Evolutionary conservation across 2,888 invertebrate genomes (phyloP), one percentile per base, ranked within the genome.

Genomic region (Conus canariensis): DNA sequence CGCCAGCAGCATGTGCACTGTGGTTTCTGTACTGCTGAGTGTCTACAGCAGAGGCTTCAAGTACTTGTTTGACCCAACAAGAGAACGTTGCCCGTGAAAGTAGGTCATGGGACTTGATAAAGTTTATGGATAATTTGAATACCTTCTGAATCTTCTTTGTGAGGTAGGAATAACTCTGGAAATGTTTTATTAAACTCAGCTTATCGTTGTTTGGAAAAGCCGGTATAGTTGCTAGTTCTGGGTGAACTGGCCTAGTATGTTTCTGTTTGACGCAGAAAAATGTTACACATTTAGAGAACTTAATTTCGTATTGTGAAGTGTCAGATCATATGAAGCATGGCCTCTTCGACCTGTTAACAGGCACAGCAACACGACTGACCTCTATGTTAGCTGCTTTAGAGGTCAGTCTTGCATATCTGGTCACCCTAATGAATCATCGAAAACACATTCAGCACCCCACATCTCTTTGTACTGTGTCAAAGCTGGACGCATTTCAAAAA

Each of bases 41-140:
- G 8, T 92, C 90, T 45, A 92, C 90, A 12, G 90, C 90, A 16
- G 92, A 77, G n/a, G 67, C 59, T 16, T 45, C n/a, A 45, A 93
- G 80, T 12, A 91, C 90, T n/a, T 59, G 25, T 88, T 91, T 92
- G 14, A 93, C 88, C 92, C 92, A 93, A 87, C 92, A 85, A 8
- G 92, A 90, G 77, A 74, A 92, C 86, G 22, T 45, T 91, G 90
- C 88, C 91, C 90, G 22, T 45, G 85, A 90, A 3, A 93, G 90
- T 45, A 19, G 16, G 58, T 91, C 88, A 74, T 92, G 90, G 91
- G 91, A 3, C 90, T 92, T 92, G 6, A 90, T 85, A 90, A 89
- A 92, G 87, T 92, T 91, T 19, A 93, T 59, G 58, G 91, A 90
- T n/a, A 92, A 70, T 59, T 59, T 59, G 87, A 22, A 77, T 59